Conservation (phyloP, 2,888 invertebrate species). For the Ennomos quercinarius region DNA sequence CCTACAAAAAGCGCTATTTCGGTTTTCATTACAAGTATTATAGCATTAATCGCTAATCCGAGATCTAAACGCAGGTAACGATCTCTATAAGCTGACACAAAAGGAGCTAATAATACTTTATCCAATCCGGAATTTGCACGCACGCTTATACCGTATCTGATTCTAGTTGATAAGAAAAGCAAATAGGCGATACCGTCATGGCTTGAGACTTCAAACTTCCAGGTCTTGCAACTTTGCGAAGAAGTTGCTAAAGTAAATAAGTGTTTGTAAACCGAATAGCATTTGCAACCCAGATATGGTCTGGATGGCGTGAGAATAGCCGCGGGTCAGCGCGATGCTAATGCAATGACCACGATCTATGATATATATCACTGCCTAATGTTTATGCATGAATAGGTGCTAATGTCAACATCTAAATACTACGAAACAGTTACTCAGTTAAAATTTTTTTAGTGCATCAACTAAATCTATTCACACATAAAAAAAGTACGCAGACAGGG, state of each 20-base stretch:
- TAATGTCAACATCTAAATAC: slow-evolving; percentile 13
- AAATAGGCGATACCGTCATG: not conserved
- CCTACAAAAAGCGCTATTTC: slow-evolving; percentile 1
- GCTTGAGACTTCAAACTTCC: not conserved
- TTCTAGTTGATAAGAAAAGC: slow-evolving; percentile 1
- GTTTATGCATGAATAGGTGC: slow-evolving; percentile 38
- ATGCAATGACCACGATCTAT: slow-evolving; percentile 58
- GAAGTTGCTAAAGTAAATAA: slow-evolving; percentile 18
- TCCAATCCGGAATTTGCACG: slow-evolving; percentile 3
- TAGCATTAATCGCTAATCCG: slow-evolving; percentile 5
- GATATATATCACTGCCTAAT: slow-evolving; percentile 17
- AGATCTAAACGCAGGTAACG: slow-evolving; percentile 3
- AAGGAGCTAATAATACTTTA: slow-evolving; percentile 8
- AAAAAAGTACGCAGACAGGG: too few relatives aligned
- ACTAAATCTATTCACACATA: not conserved
- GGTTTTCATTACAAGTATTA: slow-evolving; percentile 2
- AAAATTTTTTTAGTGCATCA: not conserved
- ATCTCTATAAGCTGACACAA: slow-evolving; percentile 5
- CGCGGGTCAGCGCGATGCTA: slow-evolving; percentile 53
- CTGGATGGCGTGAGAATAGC: slow-evolving; percentile 60
- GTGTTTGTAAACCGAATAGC: slow-evolving; percentile 26
- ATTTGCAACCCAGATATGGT: slow-evolving; percentile 54
- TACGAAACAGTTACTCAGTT: slow-evolving; percentile 1
- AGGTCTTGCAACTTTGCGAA: not conserved
- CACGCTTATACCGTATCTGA: not conserved